A percentile compares a stretch with the other conserved stretches of the same genome.
Evolutionary conservation across 1,140 invertebrate genomes (phyloP).

Genomic region (Diachasma alloeum): DNA sequence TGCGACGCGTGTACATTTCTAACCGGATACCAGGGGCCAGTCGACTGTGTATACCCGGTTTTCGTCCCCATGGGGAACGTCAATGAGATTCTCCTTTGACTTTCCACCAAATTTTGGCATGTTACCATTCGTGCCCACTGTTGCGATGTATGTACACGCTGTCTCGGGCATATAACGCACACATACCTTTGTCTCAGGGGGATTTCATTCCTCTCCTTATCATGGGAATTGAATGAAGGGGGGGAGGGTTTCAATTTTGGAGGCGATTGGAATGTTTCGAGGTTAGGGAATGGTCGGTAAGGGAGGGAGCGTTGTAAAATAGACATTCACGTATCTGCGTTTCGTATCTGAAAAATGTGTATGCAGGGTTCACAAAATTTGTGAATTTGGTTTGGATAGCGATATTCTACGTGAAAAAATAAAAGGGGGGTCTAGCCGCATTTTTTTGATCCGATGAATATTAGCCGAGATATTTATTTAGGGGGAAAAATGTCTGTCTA

Average conservation of each 20-base stretch:
- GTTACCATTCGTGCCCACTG: neutral
- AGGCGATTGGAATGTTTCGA: too few relatives aligned
- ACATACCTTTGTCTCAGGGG: neutral
- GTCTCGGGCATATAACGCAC: neutral
- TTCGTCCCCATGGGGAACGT: neutral
- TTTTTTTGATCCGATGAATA: too few relatives aligned
- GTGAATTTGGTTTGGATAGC: too few relatives aligned
- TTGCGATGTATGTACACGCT: neutral
- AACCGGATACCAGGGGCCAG: slow-evolving; percentile 24
- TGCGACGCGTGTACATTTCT: slow-evolving; percentile 1
- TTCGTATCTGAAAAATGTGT: too few relatives aligned
- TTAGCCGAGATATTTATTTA: too few relatives aligned
- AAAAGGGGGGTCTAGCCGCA: too few relatives aligned
- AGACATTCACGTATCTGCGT: too few relatives aligned
- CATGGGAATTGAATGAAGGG: neutral
- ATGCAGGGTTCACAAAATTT: too few relatives aligned
- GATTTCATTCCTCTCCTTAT: neutral
- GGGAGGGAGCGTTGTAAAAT: too few relatives aligned
- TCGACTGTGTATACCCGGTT: neutral
- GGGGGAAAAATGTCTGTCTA: too few relatives aligned
- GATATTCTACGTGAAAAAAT: too few relatives aligned
- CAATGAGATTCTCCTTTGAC: slow-evolving; percentile 16
- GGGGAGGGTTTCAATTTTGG: neutral
- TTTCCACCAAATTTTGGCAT: slow-evolving; percentile 8
- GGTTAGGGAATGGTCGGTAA: too few relatives aligned